phyloP scores from a whole-genome alignment of 30 jellyfish, hydroid and myxozoan species.

The Aurelia aurita region DNA sequence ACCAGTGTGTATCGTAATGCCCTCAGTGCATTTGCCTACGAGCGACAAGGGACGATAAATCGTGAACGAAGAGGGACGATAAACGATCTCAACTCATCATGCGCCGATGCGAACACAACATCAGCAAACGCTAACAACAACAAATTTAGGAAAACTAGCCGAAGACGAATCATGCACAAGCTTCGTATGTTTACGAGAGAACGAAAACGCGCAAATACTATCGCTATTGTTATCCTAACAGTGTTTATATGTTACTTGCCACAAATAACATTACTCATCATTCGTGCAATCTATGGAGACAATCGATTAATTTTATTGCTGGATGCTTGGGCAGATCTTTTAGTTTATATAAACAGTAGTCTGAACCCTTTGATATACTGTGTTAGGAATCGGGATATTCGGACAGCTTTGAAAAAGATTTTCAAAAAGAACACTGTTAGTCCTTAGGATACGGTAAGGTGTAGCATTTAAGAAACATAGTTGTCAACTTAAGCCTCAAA shows the following conservation, averaged over 20 bases:
- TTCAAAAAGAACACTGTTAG: not conserved
- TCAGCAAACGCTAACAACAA: not conserved
- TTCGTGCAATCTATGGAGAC: conserved; percentile 60
- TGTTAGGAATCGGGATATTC: conserved; percentile 35
- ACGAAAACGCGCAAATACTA: conserved; percentile 47
- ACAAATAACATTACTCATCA: conserved; percentile 40
- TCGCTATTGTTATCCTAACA: conserved; percentile 51
- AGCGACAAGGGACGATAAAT: too few species aligned
- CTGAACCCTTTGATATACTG: conserved; percentile 68
- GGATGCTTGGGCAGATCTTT: conserved; percentile 73
- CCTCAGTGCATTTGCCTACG: too few species aligned
- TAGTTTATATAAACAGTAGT: conserved; percentile 68
- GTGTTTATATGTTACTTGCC: conserved; percentile 54
- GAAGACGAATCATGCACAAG: conserved; percentile 1
- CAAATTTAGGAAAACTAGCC: not conserved
- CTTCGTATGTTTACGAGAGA: conserved; percentile 44
- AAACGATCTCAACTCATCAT: not conserved
- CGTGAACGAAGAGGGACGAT: not conserved
- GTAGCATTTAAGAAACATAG: too few species aligned
- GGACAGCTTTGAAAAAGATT: conserved; percentile 41
- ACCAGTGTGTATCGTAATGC: not conserved
- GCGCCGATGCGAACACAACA: not conserved
- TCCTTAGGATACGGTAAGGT: too few species aligned
- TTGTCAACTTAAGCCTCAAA: too few species aligned
- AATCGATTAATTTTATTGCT: not conserved